Percentiles rank a stretch among this genome's conserved stretches.
These are phyloP conservation scores for Nematopogon swammerdamellus DNA, from an alignment of 2,888 invertebrate genomes.

Conservation along the genomic window DNA sequence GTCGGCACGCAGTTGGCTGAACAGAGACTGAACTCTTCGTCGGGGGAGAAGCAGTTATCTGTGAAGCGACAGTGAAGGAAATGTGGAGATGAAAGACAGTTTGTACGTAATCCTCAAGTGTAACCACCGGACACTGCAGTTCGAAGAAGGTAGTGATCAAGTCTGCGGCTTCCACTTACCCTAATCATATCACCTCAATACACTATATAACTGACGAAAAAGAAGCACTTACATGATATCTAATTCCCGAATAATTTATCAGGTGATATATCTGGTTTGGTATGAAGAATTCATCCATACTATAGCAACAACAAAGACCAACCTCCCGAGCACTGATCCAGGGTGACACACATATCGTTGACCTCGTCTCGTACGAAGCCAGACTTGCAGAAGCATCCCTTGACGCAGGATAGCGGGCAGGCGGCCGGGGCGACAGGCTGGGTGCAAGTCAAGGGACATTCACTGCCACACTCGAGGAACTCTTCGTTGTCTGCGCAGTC, in stretches of 20 bases:
- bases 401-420: slow-evolving; percentile 34
- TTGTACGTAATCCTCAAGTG: too few species aligned
- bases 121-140: too few species aligned
- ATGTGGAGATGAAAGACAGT: too few species aligned
- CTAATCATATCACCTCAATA: too few species aligned
- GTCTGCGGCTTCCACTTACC: too few species aligned
- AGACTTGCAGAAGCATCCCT: slow-evolving; percentile 43
- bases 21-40: slow-evolving; percentile 38
- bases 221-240: too few species aligned
- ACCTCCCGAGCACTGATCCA: slow-evolving; percentile 39
- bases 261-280: too few species aligned
- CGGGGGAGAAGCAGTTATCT: slow-evolving; percentile 35
- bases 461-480: slow-evolving; percentile 34
- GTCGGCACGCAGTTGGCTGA: slow-evolving; percentile 33
- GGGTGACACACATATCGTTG: slow-evolving; percentile 28
- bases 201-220: too few species aligned
- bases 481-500: slow-evolving; percentile 34
- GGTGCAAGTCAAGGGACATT: slow-evolving; percentile 33
- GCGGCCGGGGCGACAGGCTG: slow-evolving; percentile 23
- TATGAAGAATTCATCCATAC: too few species aligned
- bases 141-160: too few species aligned
- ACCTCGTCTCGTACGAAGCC: slow-evolving; percentile 32
- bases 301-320: too few species aligned
- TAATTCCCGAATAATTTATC: too few species aligned
- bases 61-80: slow-evolving; percentile 10